These are phyloP conservation scores for Eupeodes corollae DNA, from an alignment of 1,140 invertebrate genomes.

Conservation along the genomic window DNA sequence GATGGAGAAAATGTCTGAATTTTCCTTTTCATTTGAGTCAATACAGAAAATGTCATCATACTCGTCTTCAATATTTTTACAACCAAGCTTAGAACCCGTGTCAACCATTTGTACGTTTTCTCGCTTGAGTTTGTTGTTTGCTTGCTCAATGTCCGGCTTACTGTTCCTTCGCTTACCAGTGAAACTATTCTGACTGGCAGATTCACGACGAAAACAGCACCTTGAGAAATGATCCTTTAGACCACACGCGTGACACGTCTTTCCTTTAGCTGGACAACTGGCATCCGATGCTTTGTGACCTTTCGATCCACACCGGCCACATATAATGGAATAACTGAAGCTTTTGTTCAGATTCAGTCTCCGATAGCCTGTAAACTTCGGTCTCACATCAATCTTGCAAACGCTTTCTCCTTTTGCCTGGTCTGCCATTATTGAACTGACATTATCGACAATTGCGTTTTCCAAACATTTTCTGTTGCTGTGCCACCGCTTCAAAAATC, in stretches of 20 bases:
- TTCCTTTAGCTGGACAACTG: slow-evolving; percentile 1
- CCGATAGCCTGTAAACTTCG: not conserved
- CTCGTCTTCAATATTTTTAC: not conserved
- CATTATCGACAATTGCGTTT: not conserved
- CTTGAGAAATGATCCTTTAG: not conserved
- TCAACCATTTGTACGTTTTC: not conserved
- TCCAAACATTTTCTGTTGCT: not conserved
- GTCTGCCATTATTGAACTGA: not conserved
- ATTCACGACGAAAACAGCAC: not conserved
- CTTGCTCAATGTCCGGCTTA: not conserved
- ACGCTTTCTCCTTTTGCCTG: not conserved
- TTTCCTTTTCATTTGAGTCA: not conserved
- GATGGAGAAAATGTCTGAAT: not conserved
- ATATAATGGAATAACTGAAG: not conserved
- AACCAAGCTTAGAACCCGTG: not conserved
- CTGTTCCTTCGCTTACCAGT: not conserved
- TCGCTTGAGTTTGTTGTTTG: not conserved
- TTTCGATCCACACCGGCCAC: not conserved
- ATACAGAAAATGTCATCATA: not conserved
- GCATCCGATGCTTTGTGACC: not conserved
- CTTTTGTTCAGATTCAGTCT: not conserved
- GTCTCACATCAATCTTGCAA: not conserved
- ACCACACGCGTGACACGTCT: not conserved
- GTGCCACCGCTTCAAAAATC: not conserved
- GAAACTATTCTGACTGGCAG: not conserved